Evolutionary conservation across 2,888 invertebrate genomes (phyloP), one percentile per base, ranked within the genome.

Genomic region (Diaprepes abbreviatus): DNA sequence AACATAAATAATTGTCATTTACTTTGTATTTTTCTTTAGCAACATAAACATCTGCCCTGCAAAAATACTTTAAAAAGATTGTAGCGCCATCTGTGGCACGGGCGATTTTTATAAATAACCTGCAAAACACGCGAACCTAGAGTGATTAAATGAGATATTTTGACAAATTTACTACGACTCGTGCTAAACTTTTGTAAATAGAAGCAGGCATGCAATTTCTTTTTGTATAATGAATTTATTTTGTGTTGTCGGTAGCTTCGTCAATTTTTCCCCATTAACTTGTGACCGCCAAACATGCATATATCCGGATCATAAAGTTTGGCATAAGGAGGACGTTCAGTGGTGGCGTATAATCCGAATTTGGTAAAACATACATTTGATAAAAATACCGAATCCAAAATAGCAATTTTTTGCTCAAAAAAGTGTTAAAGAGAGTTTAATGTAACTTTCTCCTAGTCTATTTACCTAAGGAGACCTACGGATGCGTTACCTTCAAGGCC

Each of bases 91-190:
- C 58, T 66, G 48, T 14, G 16, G 28, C 48, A 50, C 28, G 48
- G 66, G 66, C 35, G 38, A 66, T 66, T 66, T 66, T 66, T 66
- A 66, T 66, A 66, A 66, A 66, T 66, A 66, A 66, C 66, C 21
- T 28, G 19, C 52, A 33, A 21, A 45, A 62, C 55, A 65, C 62
- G 58, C 66, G 65, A 77, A 76, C 74, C 74, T 74, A 71, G 76
- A 68, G 73, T 71, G 70, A 70, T 72, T 71, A 73, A 74, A 76
- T 74, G 76, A 75, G 75, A 78, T 77, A 76, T 76, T 79, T 78
- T 75, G 74, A 76, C 77, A 78, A 79, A 78, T 78, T 78, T 77
- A 76, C 74, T 64, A 71, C 60, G 63, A 74, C 74, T 76, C 77
- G 78, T 77, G 78, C 75, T 77, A 70, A 71, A 60, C 54, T 63